Evolutionary conservation across 1,140 invertebrate species (phyloP).

Genomic region (Drosophila truncata): DNA sequence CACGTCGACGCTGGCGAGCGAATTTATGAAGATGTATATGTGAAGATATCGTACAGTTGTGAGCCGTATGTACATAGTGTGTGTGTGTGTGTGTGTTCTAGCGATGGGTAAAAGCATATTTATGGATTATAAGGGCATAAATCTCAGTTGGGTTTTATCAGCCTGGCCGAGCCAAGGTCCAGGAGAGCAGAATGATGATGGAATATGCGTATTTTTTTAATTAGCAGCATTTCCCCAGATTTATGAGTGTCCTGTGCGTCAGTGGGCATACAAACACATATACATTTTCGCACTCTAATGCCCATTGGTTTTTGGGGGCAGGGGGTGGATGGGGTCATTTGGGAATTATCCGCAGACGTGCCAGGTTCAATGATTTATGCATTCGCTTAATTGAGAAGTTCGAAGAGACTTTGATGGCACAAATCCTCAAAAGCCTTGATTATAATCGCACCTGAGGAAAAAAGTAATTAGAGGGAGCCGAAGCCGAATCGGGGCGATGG

Average conservation of each 20-base stretch:
- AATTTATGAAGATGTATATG: constrained; percentile 77
- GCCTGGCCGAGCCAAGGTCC: constrained; percentile 32
- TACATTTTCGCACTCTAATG: constrained; percentile 73
- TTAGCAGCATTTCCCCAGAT: constrained; percentile 77
- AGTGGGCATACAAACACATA: constrained; percentile 12
- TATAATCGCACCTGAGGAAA: constrained; percentile 80
- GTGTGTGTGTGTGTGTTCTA: background rate
- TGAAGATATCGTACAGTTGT: constrained; percentile 26
- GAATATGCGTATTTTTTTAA: constrained; percentile 85
- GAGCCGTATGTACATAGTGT: constrained; percentile 2
- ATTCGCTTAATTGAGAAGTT: constrained; percentile 85
- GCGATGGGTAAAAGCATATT: constrained; percentile 73
- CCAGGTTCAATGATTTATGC: constrained; percentile 76
- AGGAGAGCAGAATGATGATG: constrained; percentile 75
- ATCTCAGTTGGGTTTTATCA: constrained; percentile 75
- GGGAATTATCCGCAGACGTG: constrained; percentile 81
- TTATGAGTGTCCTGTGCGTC: constrained; percentile 70
- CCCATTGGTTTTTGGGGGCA: constrained; percentile 38
- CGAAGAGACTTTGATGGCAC: constrained; percentile 76
- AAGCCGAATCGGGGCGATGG: constrained; percentile 28
- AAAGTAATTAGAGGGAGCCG: constrained; percentile 66
- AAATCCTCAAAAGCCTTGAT: constrained; percentile 79
- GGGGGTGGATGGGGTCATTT: constrained; percentile 49
- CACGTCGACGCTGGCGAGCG: constrained; percentile 63
- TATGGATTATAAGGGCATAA: constrained; percentile 84